Evolutionary conservation across 2,888 invertebrate species (phyloP).

Genomic region (Sipha maydis): DNA sequence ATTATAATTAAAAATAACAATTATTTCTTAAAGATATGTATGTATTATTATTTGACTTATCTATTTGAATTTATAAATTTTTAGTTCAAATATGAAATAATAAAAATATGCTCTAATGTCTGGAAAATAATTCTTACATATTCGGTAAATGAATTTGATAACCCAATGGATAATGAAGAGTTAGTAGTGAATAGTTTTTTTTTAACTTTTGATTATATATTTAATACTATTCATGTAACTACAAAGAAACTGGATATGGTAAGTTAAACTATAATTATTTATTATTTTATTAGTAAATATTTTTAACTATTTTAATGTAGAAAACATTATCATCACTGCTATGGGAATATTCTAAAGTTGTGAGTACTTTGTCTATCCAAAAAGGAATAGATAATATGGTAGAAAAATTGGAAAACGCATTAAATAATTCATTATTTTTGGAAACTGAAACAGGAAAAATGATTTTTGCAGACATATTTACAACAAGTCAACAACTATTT

Average conservation of each 20-base stretch:
- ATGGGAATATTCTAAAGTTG: constrained; percentile 32
- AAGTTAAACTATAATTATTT: background rate
- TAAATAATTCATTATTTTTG: constrained; percentile 31
- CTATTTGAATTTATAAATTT: background rate
- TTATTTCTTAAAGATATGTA: too few relatives aligned
- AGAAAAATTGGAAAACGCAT: background rate
- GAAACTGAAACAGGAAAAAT: constrained; percentile 40
- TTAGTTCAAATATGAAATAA: constrained; percentile 51
- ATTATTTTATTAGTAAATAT: background rate
- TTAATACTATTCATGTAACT: constrained; percentile 26
- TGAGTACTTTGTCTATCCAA: constrained; percentile 18
- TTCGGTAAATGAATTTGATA: background rate
- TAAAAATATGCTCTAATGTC: constrained; percentile 18
- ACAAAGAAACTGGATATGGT: constrained; percentile 37
- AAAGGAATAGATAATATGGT: constrained; percentile 19
- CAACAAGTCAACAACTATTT: constrained; percentile 39
- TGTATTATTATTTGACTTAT: too few relatives aligned
- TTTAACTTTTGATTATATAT: constrained; percentile 32
- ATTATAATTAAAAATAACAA: too few relatives aligned
- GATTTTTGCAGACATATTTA: constrained; percentile 39
- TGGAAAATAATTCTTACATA: constrained; percentile 1
- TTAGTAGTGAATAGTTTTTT: constrained; percentile 13
- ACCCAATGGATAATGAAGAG: background rate
- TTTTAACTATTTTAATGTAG: constrained; percentile 21
- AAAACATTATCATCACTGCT: constrained; percentile 34